Conservation (phyloP, 1,140 invertebrate species). For the Zaprionus capensis region DNA sequence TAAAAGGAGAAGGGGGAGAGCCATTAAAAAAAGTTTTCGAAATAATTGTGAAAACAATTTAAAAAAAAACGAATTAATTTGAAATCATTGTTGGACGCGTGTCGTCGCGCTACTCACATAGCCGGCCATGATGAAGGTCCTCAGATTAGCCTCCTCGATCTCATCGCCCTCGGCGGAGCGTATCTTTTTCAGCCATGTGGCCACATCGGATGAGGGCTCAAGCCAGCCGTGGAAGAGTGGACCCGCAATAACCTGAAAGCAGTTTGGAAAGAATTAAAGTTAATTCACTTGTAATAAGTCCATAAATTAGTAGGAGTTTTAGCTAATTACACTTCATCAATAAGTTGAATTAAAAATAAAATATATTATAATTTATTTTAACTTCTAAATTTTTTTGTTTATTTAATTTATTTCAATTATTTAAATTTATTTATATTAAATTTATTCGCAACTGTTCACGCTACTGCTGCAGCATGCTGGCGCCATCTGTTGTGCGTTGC, state of each 20-base stretch:
- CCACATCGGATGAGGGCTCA: conserved; percentile 89
- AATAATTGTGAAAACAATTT: conserved; percentile 31
- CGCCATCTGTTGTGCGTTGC: conserved; percentile 55
- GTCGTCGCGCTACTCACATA: conserved; percentile 86
- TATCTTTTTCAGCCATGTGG: conserved; percentile 93
- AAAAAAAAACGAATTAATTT: conserved; percentile 7
- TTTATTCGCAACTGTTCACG: background rate
- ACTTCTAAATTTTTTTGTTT: background rate
- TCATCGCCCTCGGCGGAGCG: conserved; percentile 86
- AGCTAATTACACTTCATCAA: background rate
- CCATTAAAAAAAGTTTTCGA: conserved; percentile 43
- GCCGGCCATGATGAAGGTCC: conserved; percentile 88
- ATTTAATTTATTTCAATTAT: background rate
- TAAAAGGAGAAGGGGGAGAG: conserved; percentile 71
- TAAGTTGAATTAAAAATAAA: background rate
- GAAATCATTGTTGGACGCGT: background rate
- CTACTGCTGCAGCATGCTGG: conserved; percentile 27
- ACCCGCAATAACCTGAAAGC: conserved; percentile 89
- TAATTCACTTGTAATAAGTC: conserved; percentile 6
- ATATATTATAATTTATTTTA: background rate
- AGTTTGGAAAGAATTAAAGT: conserved; percentile 18
- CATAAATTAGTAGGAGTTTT: background rate
- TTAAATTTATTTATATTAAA: background rate
- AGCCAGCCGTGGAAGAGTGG: conserved; percentile 90
- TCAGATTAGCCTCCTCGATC: conserved; percentile 88